These are phyloP conservation scores for Teleogryllus occipitalis DNA, from an alignment of 1,140 invertebrate species.

Conservation along the genomic window DNA sequence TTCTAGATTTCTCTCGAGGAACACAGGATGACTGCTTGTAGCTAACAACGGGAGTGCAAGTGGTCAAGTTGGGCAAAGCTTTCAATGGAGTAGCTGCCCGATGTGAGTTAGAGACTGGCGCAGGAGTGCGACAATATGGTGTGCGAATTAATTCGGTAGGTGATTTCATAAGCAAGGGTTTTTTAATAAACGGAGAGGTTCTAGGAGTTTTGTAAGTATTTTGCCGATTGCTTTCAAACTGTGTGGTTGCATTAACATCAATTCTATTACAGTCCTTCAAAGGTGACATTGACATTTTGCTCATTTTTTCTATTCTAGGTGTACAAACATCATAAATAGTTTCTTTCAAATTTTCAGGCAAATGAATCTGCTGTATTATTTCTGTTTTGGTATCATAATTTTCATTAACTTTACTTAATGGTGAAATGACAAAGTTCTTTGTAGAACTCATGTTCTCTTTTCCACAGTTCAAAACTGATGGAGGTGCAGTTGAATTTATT, in stretches of 20 bases:
- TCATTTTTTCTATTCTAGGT: constrained; percentile 1
- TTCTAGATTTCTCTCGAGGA: too few relatives aligned
- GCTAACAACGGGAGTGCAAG: neutral
- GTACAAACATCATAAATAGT: constrained; percentile 18
- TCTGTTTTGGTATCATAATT: neutral
- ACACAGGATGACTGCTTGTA: neutral
- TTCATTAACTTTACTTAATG: too few relatives aligned
- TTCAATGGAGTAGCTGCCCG: neutral
- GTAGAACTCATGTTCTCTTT: constrained; percentile 14
- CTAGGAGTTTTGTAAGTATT: neutral
- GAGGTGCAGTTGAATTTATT: neutral
- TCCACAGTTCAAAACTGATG: neutral
- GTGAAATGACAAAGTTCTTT: neutral
- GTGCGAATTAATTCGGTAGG: constrained; percentile 6
- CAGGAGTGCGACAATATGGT: neutral
- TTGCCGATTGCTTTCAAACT: neutral
- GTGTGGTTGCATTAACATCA: neutral
- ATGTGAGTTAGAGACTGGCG: neutral
- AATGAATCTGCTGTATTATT: neutral
- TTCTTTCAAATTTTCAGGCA: constrained; percentile 16
- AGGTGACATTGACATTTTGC: constrained; percentile 18
- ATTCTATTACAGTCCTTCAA: constrained; percentile 22
- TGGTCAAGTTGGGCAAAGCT: neutral
- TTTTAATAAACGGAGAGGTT: constrained; percentile 16
- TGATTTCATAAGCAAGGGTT: constrained; percentile 8